These are phyloP conservation scores for Sinhomidia bicolor DNA, from an alignment of 2,888 invertebrate genomes.

Conservation along the genomic window DNA sequence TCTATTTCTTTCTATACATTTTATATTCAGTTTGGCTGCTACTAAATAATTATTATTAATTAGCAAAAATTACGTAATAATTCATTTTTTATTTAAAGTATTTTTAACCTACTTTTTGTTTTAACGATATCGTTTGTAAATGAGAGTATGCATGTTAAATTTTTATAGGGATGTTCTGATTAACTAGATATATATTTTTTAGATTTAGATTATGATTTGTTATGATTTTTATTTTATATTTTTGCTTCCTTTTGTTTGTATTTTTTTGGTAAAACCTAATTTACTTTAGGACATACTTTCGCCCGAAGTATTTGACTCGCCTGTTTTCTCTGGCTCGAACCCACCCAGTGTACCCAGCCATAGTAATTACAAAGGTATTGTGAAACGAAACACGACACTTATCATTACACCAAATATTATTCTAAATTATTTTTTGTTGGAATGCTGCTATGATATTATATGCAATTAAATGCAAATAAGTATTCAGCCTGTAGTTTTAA, in stretches of 20 bases:
- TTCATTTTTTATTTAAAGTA: too few species aligned
- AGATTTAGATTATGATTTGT: background rate
- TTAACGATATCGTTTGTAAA: too few species aligned
- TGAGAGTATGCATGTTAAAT: too few species aligned
- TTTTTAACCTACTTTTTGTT: too few species aligned
- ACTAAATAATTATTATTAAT: background rate
- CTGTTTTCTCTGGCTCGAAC: constrained; percentile 94
- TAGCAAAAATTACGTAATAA: too few species aligned
- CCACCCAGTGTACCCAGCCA: constrained; percentile 91
- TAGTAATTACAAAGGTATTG: constrained; percentile 79
- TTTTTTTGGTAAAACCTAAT: constrained; percentile 67
- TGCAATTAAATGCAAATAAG: too few species aligned
- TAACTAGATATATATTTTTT: too few species aligned
- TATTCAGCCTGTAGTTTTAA: too few species aligned
- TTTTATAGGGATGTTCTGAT: too few species aligned
- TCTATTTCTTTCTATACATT: background rate
- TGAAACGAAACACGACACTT: background rate
- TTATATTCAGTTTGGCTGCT: constrained; percentile 14
- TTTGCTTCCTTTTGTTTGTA: constrained; percentile 64
- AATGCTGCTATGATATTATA: too few species aligned
- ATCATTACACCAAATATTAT: constrained; percentile 12
- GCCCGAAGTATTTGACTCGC: constrained; percentile 92
- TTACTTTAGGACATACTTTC: constrained; percentile 90
- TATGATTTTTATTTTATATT: constrained; percentile 2
- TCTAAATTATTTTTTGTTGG: background rate